Evolutionary conservation across 2,113 vertebrate species (phyloP).

Genomic region (Sus scrofa): DNA sequence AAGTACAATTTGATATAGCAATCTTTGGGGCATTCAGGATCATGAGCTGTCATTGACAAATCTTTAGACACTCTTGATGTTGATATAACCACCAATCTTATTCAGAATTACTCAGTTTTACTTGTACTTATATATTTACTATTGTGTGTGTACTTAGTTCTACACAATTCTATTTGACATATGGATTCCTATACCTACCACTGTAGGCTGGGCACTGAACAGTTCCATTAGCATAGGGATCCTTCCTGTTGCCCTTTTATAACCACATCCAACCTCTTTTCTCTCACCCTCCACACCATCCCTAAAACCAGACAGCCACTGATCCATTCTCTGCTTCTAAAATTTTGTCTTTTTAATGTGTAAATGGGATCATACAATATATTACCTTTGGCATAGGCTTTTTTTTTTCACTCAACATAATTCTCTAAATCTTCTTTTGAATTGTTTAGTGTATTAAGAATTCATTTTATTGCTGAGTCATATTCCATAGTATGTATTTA

Average conservation of each 20-base stretch:
- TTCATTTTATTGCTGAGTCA: not conserved
- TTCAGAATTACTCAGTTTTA: not conserved
- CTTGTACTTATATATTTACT: not conserved
- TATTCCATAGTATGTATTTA: not conserved
- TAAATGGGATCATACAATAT: not conserved
- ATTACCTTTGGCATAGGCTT: not conserved
- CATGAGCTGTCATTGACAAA: not conserved
- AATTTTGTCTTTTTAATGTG: not conserved
- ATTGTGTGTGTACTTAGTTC: not conserved
- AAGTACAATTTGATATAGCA: not conserved
- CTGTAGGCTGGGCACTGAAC: not conserved
- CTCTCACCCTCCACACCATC: not conserved
- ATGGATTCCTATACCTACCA: not conserved
- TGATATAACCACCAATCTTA: not conserved
- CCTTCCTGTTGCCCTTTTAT: not conserved
- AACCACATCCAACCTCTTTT: not conserved
- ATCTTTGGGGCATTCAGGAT: not conserved
- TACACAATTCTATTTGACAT: not conserved
- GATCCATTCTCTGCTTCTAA: not conserved
- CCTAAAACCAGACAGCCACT: not conserved
- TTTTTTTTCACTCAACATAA: not conserved
- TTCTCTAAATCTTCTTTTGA: not conserved
- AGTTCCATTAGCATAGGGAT: not conserved
- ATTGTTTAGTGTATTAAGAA: not conserved
- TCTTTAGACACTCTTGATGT: not conserved